These are phyloP conservation scores for Dastarcus helophoroides DNA, from an alignment of 2,888 invertebrate genomes.

Conservation along the genomic window DNA sequence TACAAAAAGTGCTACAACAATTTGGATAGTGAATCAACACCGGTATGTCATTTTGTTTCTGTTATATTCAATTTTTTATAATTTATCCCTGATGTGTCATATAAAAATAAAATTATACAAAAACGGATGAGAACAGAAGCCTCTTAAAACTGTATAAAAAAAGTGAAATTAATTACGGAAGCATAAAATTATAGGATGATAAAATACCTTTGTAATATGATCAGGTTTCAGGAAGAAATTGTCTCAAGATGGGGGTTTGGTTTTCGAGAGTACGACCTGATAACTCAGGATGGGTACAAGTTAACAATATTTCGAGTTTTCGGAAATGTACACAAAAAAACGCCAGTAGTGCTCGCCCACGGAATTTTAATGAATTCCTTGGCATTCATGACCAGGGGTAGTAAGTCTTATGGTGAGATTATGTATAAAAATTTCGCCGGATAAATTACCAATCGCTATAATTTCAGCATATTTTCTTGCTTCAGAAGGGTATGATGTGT, in stretches of 20 bases:
- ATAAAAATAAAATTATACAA: too few species aligned
- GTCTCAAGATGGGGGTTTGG: conserved; percentile 9
- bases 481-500: conserved; percentile 13
- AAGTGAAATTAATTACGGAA: too few species aligned
- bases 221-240: conserved; percentile 9
- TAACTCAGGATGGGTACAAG: conserved; percentile 13
- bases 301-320: conserved; percentile 9
- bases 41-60: too few species aligned
- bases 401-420: conserved; percentile 13
- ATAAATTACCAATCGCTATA: too few species aligned
- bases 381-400: conserved; percentile 10
- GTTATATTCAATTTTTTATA: too few species aligned
- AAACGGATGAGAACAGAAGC: too few species aligned
- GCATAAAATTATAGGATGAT: background rate
- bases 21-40: too few species aligned
- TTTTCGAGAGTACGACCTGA: conserved; percentile 6
- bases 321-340: conserved; percentile 8
- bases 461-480: conserved; percentile 13
- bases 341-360: conserved; percentile 14
- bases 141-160: too few species aligned
- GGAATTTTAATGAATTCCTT: conserved; percentile 12
- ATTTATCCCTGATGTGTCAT: too few species aligned
- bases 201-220: background rate
- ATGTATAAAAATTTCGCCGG: too few species aligned
- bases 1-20: too few species aligned